Evolutionary conservation across 2,797 vertebrate species (phyloP), one percentile per base, ranked within the genome.

Genomic region (Smutsia gigantea): DNA sequence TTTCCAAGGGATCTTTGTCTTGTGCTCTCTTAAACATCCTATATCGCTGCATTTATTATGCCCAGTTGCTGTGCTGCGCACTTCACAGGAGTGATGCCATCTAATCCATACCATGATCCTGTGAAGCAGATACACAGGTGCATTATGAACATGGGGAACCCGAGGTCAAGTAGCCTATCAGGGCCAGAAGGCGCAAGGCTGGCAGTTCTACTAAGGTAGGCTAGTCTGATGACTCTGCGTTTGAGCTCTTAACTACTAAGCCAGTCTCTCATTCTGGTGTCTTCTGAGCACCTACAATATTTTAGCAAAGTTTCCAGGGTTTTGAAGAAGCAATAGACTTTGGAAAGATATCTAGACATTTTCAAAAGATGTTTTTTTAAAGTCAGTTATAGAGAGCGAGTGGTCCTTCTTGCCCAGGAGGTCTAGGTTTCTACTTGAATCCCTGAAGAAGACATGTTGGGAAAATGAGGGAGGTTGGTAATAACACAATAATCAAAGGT

Each of bases 381-480:
- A 61, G 72, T 78, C 27, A 87, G 34, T 85, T 51, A 34, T 27
- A 82, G 87, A 96, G 14, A 82, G 27, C 59, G 66, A 57, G 37
- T 49, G 63, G 72, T 69, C 18, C 7, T 51, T 78, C 25, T 74
- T 83, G 27, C 66, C 9, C 23, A 69, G 27, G 17, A 75, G 90
- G 19, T 39, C 75, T 79, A 94, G 15, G 12, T 87, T 93, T 94
- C 39, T 53, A 37, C 46, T 64, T 90, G 37, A 53, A 31, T 27
- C 17, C 85, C 93, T 93, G 86, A 66, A 93, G n/a, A 86, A n/a
- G 84, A 90, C 57, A 46, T 34, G 64, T 5, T 51, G 72, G 49
- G 49, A 53, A 87, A 77, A 37, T 10, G 39, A 82, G 42, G 27
- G 51, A 27, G 14, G 31, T 14, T 92, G 39, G 63, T 17, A 18